Base-by-base conservation (phyloP, 1,140 invertebrate species). In the Nephotettix cincticeps region DNA sequence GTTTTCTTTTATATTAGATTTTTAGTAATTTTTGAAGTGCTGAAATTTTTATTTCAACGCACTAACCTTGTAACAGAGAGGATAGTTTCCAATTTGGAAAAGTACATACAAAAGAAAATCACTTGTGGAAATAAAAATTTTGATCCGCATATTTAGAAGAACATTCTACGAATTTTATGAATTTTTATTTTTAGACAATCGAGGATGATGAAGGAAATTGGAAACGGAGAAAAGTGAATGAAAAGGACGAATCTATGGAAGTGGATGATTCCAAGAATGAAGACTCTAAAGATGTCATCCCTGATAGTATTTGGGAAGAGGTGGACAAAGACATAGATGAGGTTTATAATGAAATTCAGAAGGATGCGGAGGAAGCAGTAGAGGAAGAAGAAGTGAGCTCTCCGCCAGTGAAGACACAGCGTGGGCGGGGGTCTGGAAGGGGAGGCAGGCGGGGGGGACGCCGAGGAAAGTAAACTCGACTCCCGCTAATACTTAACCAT, bases 211-310 rank as follows among this genome's bases (percentile, higher is more conserved):
- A 69, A 40, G 73, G 71, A 23, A 73, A 73, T 19, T 70, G 71
- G 73, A 74, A 74, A 61, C 36, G 70, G 28, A 56, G 71, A 13
- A 70, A 69, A 29, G 23, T 23, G 23, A 29, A 9, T n/a, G 56
- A 29, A 25, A 29, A 61, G 9, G 27, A 61, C 25, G 56, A 27
- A 14, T 14, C 21, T 11, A 61, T 61, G 56, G 56, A 61, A 11
- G 27, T 61, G 56, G 56, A 61, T 6, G 64, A 32, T 56, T 32
- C 29, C 43, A 65, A 72, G 25, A 75, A 78, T 21, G 79, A 80
- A 19, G 70, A 75, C 0, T 79, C 78, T 25, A 76, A 79, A 54
- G 76, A 78, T 40, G 80, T 81, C 71, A 69, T 79, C 32, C 74
- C 79, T 1, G 66, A 71, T 25, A 80, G 79, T 47, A 79, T 76